Evolutionary conservation across 2,113 vertebrate genomes (phyloP), one percentile per base, ranked within the genome.

Genomic region (Peromyscus leucopus): DNA sequence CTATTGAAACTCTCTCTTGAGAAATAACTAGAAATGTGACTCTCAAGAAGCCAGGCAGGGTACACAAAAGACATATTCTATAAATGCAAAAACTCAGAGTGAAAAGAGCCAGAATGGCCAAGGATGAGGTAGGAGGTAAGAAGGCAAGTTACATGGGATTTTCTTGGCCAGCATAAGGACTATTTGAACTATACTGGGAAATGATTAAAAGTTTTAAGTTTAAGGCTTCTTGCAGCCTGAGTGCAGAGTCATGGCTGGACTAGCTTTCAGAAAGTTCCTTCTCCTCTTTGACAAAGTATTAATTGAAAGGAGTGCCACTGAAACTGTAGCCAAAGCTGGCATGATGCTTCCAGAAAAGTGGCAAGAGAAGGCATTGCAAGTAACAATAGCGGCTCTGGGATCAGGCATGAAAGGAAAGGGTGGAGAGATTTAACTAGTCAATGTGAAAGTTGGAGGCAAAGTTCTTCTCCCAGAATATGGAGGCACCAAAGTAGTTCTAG

Each of bases 211-310:
- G 2, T 67, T 96, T 91, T 69, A 72, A n/a, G 36, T 72, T 72
- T 39, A 39, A 72, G 36, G 26, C 15, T 7, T 65, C 26, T 65
- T 28, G 31, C 17, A 10, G 31, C 48, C 8, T 9, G 8, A 55
- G 78, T 55, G 17, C 48, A 80, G 48, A 80, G 4, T 51, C 28
- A 55, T 55, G 99, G 99, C 99, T 63, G 98, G 98, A 11, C 98
- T 99, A 98, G 99, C 99, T 48, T 99, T 99, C 98, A 99, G 99
- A 89, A 99, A 99, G 21, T 99, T 99, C 98, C 98, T 99, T 19
- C 99, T 99, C 2, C 98, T 99, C 97, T 99, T 99, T 78, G 99
- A 99, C 97, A 99, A 99, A 0, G 99, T 99, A 7, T 97, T 99
- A 98, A 99, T 99, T 96, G 99, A 99, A 98, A 98, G 99, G 42